Evolutionary conservation across 2,113 vertebrate species (phyloP).

Genomic region (Ariopsis seemanni): DNA sequence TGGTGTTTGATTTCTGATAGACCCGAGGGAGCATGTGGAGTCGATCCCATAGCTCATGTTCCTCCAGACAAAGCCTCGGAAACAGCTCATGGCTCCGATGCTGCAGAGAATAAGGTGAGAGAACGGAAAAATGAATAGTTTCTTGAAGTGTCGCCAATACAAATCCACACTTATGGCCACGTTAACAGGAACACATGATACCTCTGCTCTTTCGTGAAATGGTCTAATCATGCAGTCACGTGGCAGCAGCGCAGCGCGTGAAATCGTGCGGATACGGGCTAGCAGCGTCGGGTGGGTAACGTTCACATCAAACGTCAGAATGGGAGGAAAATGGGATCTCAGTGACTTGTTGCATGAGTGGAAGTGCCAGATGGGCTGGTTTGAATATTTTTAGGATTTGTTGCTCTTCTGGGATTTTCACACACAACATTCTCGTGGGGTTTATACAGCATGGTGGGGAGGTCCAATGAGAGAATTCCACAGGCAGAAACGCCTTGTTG

Average conservation of each 20-base stretch:
- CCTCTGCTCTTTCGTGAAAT: background rate
- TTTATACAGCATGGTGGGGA: background rate
- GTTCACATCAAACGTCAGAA: background rate
- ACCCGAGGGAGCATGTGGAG: constrained; percentile 13
- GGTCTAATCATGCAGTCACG: background rate
- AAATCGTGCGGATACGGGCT: background rate
- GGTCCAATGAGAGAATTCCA: background rate
- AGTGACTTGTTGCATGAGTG: background rate
- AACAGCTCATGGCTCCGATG: background rate
- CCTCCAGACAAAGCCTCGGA: background rate
- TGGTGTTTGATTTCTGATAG: background rate
- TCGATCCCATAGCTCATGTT: background rate
- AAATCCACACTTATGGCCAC: background rate
- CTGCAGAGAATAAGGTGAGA: constrained; percentile 15
- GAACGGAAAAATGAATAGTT: too few species aligned
- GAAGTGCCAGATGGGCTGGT: background rate
- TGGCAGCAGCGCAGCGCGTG: background rate
- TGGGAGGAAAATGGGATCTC: background rate
- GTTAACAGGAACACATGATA: too few species aligned
- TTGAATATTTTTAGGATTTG: background rate
- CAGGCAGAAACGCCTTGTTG: background rate
- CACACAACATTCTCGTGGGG: too few species aligned
- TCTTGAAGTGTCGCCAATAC: background rate
- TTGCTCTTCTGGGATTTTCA: background rate
- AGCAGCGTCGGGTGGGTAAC: background rate